Conservation (phyloP, 2,797 vertebrate species). For the Vultur gryphus region DNA sequence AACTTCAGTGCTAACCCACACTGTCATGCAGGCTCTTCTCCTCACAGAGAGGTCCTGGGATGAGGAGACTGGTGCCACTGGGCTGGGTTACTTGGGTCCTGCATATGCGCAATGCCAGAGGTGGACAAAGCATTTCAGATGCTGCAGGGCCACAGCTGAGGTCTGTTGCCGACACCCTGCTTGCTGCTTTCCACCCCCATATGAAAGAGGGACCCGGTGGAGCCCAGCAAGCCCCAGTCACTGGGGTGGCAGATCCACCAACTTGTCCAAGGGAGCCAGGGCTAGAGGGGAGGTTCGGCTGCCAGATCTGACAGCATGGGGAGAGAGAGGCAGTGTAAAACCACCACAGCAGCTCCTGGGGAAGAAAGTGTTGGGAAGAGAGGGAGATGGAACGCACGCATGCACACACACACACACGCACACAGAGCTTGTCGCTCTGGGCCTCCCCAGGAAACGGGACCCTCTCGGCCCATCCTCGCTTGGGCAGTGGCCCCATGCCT, state of each 20-base stretch:
- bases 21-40: background rate
- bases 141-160: background rate
- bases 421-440: background rate
- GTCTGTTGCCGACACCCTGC: background rate
- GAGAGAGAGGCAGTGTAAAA: background rate
- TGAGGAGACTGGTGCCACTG: background rate
- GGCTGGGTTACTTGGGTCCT: background rate
- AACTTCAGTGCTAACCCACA: background rate
- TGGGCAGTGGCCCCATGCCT: background rate
- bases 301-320: background rate
- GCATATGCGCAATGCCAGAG: background rate
- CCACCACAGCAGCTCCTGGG: background rate
- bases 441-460: background rate
- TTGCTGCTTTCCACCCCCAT: background rate
- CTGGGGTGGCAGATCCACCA: background rate
- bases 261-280: background rate
- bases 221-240: fast-evolving
- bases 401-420: fast-evolving
- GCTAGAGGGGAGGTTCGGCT: background rate
- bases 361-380: background rate
- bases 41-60: background rate
- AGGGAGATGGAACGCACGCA: background rate
- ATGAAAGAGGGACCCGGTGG: background rate
- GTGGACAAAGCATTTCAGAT: background rate
- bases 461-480: fast-evolving